These are phyloP conservation scores for Morus bassanus DNA, from an alignment of 2,797 vertebrate genomes.

Conservation along the genomic window DNA sequence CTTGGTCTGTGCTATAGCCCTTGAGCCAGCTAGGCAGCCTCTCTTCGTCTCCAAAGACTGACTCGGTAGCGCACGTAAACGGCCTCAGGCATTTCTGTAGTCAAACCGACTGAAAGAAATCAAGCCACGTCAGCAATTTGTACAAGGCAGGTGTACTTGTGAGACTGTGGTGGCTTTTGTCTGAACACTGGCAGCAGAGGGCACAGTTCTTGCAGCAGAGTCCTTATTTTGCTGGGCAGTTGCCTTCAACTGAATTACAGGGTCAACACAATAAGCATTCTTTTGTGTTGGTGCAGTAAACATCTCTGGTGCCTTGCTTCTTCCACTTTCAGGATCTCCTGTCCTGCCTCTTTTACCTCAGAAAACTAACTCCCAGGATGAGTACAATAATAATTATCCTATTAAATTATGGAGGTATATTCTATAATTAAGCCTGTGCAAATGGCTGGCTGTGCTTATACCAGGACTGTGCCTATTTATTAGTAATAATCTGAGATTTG, in stretches of 20 bases:
- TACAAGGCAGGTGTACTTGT: not conserved
- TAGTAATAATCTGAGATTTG: not conserved
- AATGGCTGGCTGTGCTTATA: not conserved
- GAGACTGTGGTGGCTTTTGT: not conserved
- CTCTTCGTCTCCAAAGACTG: not conserved
- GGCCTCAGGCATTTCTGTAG: not conserved
- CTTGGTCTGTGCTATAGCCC: not conserved
- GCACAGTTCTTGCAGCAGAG: not conserved
- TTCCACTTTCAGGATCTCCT: not conserved
- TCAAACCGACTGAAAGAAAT: not conserved
- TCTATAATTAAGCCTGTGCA: not conserved
- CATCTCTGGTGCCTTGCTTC: not conserved
- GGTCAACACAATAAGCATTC: rapidly evolving
- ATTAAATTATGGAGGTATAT: not conserved
- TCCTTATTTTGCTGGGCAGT: not conserved
- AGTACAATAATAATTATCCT: not conserved
- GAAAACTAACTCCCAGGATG: not conserved
- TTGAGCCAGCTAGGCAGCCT: not conserved
- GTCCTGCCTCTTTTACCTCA: not conserved
- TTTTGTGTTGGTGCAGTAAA: not conserved
- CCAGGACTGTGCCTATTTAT: not conserved
- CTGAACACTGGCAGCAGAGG: not conserved
- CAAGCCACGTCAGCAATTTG: not conserved
- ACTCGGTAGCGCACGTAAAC: rapidly evolving
- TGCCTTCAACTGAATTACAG: not conserved